These are phyloP conservation scores for Heliconius hortense DNA, from an alignment of 2,888 invertebrate species.

Conservation along the genomic window DNA sequence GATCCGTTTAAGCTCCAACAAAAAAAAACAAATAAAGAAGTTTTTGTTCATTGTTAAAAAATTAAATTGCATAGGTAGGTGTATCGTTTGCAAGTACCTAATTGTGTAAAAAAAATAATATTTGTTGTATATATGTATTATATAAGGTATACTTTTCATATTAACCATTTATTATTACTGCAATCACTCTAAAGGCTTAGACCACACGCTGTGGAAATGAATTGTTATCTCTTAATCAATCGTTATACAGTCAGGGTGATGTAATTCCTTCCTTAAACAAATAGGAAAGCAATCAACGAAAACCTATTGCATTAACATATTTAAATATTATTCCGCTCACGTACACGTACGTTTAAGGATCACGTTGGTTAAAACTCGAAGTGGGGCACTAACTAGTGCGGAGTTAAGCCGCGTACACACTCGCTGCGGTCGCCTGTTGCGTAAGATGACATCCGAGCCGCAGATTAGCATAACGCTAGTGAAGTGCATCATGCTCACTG, in stretches of 20 bases:
- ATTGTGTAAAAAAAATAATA: no score
- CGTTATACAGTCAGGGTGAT: neutral
- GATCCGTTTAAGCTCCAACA: slow-evolving; percentile 46
- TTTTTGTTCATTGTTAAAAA: slow-evolving; percentile 43
- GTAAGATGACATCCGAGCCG: slow-evolving; percentile 77
- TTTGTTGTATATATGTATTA: no score
- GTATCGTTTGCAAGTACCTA: no score
- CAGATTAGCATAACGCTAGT: slow-evolving; percentile 76
- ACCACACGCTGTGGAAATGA: neutral
- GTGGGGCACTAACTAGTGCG: slow-evolving; percentile 61
- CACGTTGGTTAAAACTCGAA: slow-evolving; percentile 58
- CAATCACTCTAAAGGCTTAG: neutral
- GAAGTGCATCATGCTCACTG: slow-evolving; percentile 45
- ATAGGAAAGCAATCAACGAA: neutral
- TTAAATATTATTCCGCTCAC: slow-evolving; percentile 34
- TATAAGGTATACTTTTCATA: no score
- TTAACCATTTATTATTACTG: neutral
- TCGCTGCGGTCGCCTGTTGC: slow-evolving; percentile 72
- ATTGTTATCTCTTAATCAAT: neutral
- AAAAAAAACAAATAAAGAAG: slow-evolving; percentile 47
- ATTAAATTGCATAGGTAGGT: neutral
- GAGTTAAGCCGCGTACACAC: slow-evolving; percentile 70
- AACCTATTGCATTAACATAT: slow-evolving; percentile 21
- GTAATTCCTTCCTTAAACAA: slow-evolving; percentile 5
- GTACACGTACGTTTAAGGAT: slow-evolving; percentile 44